Percentiles rank a stretch among this genome's conserved stretches.
phyloP scores from a whole-genome alignment of 2,888 invertebrate genomes.

The Thera obeliscata region DNA sequence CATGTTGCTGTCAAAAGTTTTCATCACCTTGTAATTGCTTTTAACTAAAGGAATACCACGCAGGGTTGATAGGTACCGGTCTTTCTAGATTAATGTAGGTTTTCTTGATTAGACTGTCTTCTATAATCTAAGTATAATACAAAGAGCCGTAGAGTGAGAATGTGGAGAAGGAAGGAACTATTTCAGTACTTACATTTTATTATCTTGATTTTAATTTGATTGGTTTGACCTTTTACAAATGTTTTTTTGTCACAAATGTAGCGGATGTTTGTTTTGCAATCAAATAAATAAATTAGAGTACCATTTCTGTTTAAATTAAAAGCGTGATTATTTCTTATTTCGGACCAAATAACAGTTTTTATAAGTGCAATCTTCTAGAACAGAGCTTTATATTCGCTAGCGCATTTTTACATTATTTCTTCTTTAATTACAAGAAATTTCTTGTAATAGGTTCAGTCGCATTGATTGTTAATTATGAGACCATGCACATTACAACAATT shows the following conservation, averaged over 20 bases:
- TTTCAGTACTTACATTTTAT: not conserved
- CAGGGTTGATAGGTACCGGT: conserved; percentile 14
- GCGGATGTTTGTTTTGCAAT: conserved; percentile 37
- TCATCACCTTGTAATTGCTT: conserved; percentile 19
- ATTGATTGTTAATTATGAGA: too few relatives aligned
- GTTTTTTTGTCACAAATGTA: conserved; percentile 18
- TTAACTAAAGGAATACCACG: not conserved
- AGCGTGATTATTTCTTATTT: conserved; percentile 21
- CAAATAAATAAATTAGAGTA: conserved; percentile 24
- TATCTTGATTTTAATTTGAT: conserved; percentile 13
- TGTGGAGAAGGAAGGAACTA: conserved; percentile 3
- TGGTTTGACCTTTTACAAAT: conserved; percentile 15
- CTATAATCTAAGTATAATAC: not conserved
- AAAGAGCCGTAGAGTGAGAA: not conserved
- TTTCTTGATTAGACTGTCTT: conserved; percentile 13
- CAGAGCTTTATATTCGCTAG: too few relatives aligned
- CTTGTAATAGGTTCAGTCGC: too few relatives aligned
- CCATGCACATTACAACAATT: too few relatives aligned
- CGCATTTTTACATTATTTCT: too few relatives aligned
- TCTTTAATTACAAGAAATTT: too few relatives aligned
- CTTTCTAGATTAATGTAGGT: conserved; percentile 16
- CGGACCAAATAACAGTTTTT: too few relatives aligned
- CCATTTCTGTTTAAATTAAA: conserved; percentile 41
- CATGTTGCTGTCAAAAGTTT: conserved; percentile 14
- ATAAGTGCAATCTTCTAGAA: too few relatives aligned